Percentiles rank a stretch among this genome's conserved stretches.
Evolutionary conservation across 2,797 vertebrate species (phyloP).

Genomic region (Spheniscus humboldti): DNA sequence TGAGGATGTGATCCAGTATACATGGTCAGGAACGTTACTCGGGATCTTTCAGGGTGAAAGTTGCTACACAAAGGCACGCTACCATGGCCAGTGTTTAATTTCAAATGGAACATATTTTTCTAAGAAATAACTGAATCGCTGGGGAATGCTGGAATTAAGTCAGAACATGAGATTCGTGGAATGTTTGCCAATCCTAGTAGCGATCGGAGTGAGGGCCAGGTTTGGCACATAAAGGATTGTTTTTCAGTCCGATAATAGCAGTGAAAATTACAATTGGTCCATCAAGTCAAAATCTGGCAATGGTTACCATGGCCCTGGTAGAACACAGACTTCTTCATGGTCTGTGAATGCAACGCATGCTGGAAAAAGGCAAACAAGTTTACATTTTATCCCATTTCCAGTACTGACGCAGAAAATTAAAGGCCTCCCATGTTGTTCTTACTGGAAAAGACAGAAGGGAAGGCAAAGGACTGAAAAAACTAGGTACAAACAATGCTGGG

Average conservation of each 20-base stretch:
- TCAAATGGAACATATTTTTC: background rate
- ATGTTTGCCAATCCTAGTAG: conserved; percentile 10
- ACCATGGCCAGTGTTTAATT: background rate
- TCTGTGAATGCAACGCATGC: background rate
- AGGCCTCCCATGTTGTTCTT: background rate
- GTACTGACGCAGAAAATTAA: background rate
- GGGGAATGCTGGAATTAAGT: conserved; percentile 1
- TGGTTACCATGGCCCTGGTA: background rate
- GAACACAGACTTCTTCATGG: background rate
- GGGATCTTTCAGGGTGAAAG: background rate
- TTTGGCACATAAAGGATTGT: conserved; percentile 3
- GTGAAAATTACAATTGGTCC: background rate
- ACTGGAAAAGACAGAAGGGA: background rate
- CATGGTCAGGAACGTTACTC: rapidly evolving
- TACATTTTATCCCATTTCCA: background rate
- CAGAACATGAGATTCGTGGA: conserved; percentile 5
- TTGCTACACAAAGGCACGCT: background rate
- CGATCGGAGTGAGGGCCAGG: rapidly evolving
- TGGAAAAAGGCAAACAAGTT: background rate
- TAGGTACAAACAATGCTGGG: background rate
- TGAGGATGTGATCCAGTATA: rapidly evolving
- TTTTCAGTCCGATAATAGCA: conserved; percentile 1
- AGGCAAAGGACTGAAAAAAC: background rate
- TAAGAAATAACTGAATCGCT: background rate
- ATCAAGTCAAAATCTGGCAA: background rate